A percentile compares a stretch with the other conserved stretches of the same genome.
Conservation (phyloP, 37 sponge, comb jelly and placozoan genomes). For the Chondrosia reniformis region DNA sequence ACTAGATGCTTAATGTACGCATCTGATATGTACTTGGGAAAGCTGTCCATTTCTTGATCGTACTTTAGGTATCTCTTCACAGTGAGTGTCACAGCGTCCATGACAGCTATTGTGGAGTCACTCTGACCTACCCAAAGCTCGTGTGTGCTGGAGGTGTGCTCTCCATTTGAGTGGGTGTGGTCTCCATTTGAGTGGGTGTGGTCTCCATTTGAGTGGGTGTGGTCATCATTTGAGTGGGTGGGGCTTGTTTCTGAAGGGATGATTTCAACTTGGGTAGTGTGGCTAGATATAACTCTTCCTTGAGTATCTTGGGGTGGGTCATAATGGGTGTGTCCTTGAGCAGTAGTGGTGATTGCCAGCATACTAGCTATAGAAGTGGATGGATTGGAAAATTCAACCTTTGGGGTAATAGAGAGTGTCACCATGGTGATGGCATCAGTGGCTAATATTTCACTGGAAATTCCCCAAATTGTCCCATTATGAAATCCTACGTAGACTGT, state of each 20-base stretch:
- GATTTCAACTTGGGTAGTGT: background rate
- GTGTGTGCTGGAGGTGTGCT: background rate
- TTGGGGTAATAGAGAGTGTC: background rate
- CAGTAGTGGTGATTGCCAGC: background rate
- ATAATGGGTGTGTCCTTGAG: too few relatives aligned
- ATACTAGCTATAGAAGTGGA: constrained; percentile 16
- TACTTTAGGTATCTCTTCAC: constrained; percentile 33
- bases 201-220: too few relatives aligned
- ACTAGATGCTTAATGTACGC: background rate
- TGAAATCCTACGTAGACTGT: constrained; percentile 46
- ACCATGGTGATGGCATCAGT: constrained; percentile 10
- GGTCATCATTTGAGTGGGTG: too few relatives aligned
- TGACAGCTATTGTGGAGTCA: constrained; percentile 29
- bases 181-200: too few relatives aligned
- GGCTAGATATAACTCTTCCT: background rate
- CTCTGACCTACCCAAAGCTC: constrained; percentile 81
- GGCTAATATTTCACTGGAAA: constrained; percentile 23
- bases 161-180: too few relatives aligned
- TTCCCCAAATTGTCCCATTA: constrained; percentile 49
- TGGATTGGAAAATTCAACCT: constrained; percentile 1
- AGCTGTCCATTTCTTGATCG: constrained; percentile 26
- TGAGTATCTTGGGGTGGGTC: constrained; percentile 5
- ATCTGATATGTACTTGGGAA: constrained; percentile 47
- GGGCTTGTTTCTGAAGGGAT: too few relatives aligned
- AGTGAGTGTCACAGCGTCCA: constrained; percentile 32